A percentile compares a stretch with the other conserved stretches of the same genome.
Conservation (phyloP, 2,888 invertebrate genomes). For the Drosophila mercatorum region DNA sequence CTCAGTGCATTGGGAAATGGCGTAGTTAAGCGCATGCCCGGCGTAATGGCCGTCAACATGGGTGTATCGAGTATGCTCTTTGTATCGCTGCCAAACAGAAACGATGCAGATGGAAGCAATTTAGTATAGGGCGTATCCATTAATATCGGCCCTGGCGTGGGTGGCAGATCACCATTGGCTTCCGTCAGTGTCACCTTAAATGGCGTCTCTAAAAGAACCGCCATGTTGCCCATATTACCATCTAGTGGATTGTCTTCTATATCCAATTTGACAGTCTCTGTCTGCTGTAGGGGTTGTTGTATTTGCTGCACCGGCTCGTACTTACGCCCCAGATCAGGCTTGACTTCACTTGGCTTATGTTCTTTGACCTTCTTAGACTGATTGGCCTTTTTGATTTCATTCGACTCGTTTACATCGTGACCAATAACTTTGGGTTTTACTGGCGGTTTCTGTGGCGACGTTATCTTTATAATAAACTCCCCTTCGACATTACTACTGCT, state of each 20-base stretch:
- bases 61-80: slow-evolving; percentile 87
- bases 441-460: slow-evolving; percentile 63
- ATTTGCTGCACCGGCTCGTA: not conserved
- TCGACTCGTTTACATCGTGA: not conserved
- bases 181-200: slow-evolving; percentile 84
- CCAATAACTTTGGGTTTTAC: slow-evolving; percentile 11
- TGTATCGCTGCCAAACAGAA: slow-evolving; percentile 83
- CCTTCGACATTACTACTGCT: not conserved
- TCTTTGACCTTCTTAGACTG: not conserved
- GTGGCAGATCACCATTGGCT: slow-evolving; percentile 82
- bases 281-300: not conserved
- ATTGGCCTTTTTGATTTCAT: not conserved
- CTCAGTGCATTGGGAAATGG: slow-evolving; percentile 69
- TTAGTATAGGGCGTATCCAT: slow-evolving; percentile 82
- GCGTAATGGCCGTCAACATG: slow-evolving; percentile 85
- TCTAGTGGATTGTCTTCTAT: slow-evolving; percentile 38
- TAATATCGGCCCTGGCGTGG: slow-evolving; percentile 86
- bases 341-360: not conserved
- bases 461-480: slow-evolving; percentile 74
- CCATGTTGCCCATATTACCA: slow-evolving; percentile 70
- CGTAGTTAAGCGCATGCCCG: slow-evolving; percentile 73
- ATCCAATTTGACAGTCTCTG: not conserved
- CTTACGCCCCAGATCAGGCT: not conserved
- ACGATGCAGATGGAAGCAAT: slow-evolving; percentile 63
- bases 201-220: slow-evolving; percentile 86